phyloP scores from a whole-genome alignment of 2,888 invertebrate genomes.

The Choreutis nemorana region DNA sequence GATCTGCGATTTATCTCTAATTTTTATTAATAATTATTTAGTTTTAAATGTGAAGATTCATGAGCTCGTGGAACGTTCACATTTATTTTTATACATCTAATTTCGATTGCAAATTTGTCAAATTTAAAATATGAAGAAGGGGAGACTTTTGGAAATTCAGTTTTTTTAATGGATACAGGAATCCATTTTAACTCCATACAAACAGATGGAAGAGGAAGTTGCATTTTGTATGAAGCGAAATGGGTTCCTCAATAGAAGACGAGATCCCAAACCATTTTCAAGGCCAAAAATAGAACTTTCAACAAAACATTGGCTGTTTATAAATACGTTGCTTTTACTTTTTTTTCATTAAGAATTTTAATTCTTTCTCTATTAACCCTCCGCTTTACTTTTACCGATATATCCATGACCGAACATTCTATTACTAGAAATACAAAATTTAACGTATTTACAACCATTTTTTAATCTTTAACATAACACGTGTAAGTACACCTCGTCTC shows the following conservation, averaged over 20 bases:
- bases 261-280: slow-evolving; percentile 15
- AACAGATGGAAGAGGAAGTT: slow-evolving; percentile 60
- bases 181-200: slow-evolving; percentile 55
- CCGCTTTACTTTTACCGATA: slow-evolving; percentile 41
- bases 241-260: slow-evolving; percentile 32
- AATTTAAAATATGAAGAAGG: background rate
- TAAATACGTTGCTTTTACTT: slow-evolving; percentile 28
- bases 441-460: slow-evolving; percentile 67
- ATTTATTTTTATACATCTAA: slow-evolving; percentile 31
- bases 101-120: slow-evolving; percentile 33
- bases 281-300: slow-evolving; percentile 17
- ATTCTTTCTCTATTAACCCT: slow-evolving; percentile 30
- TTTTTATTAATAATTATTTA: slow-evolving; percentile 26
- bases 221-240: slow-evolving; percentile 52
- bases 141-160: slow-evolving; percentile 13
- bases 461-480: slow-evolving; percentile 52
- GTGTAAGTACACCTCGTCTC: slow-evolving; percentile 59
- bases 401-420: slow-evolving; percentile 52
- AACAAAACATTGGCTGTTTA: slow-evolving; percentile 25
- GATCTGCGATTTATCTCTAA: slow-evolving; percentile 56
- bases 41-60: slow-evolving; percentile 50
- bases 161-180: slow-evolving; percentile 28
- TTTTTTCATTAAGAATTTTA: slow-evolving; percentile 34
- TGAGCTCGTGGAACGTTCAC: slow-evolving; percentile 56
- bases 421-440: slow-evolving; percentile 66